phyloP scores from a whole-genome alignment of 2,113 vertebrate species.

The Talpa occidentalis region DNA sequence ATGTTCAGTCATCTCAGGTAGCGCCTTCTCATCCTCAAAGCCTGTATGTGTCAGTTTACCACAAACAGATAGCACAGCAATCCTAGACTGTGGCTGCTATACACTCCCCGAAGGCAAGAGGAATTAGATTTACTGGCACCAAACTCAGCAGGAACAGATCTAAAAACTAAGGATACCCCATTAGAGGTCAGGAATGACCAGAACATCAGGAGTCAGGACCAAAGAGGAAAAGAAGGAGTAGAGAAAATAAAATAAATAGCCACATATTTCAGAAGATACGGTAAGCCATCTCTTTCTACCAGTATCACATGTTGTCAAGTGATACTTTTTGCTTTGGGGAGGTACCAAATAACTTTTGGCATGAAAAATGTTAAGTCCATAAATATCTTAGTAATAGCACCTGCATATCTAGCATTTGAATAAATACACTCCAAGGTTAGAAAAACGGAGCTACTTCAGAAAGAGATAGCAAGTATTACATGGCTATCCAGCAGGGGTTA shows the following conservation, averaged over 20 bases:
- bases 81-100: background rate
- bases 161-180: background rate
- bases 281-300: background rate
- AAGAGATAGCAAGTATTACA: rapidly evolving
- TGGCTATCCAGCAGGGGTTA: background rate
- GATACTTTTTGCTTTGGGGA: background rate
- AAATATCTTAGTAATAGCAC: background rate
- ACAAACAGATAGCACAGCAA: background rate
- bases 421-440: background rate
- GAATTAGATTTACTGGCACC: rapidly evolving
- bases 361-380: background rate
- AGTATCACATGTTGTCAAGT: background rate
- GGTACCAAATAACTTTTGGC: background rate
- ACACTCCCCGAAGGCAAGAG: background rate
- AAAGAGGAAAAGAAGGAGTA: background rate
- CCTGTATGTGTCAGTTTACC: background rate
- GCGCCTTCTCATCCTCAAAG: background rate
- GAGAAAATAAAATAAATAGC: background rate
- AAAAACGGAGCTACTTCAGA: background rate
- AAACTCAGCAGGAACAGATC: background rate
- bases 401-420: background rate
- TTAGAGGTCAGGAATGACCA: background rate
- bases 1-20: rapidly evolving
- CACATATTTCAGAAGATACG: background rate
- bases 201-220: background rate